Conservation (phyloP, 2,113 vertebrate genomes). For the Indicator indicator region DNA sequence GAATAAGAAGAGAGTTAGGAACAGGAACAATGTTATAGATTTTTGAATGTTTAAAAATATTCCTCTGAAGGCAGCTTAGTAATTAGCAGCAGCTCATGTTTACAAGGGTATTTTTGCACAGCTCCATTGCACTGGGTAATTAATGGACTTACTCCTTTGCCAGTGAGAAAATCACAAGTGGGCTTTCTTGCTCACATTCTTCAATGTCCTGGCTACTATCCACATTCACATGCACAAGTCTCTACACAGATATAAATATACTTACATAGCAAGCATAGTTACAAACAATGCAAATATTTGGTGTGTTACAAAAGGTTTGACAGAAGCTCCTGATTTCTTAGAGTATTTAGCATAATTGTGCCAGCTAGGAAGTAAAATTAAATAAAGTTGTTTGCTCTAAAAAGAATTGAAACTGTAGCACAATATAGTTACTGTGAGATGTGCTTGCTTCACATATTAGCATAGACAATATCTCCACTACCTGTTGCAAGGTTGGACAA, state of each 20-base stretch:
- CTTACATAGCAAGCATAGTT: background rate
- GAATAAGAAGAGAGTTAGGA: background rate
- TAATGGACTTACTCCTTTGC: background rate
- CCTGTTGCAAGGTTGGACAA: background rate
- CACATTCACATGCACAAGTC: background rate
- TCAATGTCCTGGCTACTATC: background rate
- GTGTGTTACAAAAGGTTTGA: background rate
- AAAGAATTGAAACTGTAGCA: conserved; percentile 35
- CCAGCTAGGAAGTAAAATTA: conserved; percentile 21
- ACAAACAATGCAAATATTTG: conserved; percentile 8
- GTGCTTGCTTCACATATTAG: background rate
- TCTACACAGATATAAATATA: background rate
- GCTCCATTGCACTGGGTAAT: background rate
- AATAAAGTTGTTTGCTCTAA: conserved; percentile 34
- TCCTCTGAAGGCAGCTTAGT: background rate
- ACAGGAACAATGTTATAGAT: background rate
- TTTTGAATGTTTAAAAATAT: background rate
- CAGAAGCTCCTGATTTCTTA: background rate
- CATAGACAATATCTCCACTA: background rate
- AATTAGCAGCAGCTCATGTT: background rate
- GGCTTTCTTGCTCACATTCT: background rate
- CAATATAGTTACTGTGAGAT: conserved; percentile 13
- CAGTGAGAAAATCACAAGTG: background rate
- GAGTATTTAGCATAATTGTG: background rate
- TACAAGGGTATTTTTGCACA: background rate